Evolutionary conservation across 1,140 invertebrate genomes (phyloP), one percentile per base, ranked within the genome.

Genomic region (Batillaria attramentaria): DNA sequence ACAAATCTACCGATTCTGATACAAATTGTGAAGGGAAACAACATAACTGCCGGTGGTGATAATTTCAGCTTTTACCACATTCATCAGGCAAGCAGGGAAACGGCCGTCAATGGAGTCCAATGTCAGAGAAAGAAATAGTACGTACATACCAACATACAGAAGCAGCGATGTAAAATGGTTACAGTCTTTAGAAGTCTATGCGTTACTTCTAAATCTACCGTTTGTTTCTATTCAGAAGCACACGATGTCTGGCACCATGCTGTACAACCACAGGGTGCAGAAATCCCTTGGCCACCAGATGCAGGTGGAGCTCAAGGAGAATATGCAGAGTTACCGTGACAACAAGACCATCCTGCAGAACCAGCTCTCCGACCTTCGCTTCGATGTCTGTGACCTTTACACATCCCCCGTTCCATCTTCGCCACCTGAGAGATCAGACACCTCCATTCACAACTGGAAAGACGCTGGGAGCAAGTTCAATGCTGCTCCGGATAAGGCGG

Each of bases 281-380:
- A 39, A 39, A 39, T 70, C 68, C 68, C 43, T 70, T 39, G 68
- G 68, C 41, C 68, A 70, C 68, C 4, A 28, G 20, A 43, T 70
- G 68, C 68, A 70, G 68, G 41, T 46, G 68, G 68, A 70, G 68
- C 68, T 70, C 24, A 24, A 42, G 2, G 68, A 70, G 37, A 46
- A 16, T 42, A 70, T 70, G 68, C 37, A 70, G 41, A 39, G 35
- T n/a, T 70, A 70, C 68, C 28, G 50, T 1, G 50, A 37, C 41
- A 39, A 70, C 68, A 43, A 46, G 41, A 20, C 28, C 1, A 13
- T 0, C 31, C 68, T 70, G 41, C 68, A 70, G 41, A 28, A 28
- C 4, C 68, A 70, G 24, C 68, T 70, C 10, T 39, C 41, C 41
- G 24, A 70, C 24, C 68, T 70, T 4, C 68, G 68, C 41, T 28